Evolutionary conservation across 2,113 vertebrate genomes (phyloP), one percentile per base, ranked within the genome.

Genomic region (Microtus montanus): DNA sequence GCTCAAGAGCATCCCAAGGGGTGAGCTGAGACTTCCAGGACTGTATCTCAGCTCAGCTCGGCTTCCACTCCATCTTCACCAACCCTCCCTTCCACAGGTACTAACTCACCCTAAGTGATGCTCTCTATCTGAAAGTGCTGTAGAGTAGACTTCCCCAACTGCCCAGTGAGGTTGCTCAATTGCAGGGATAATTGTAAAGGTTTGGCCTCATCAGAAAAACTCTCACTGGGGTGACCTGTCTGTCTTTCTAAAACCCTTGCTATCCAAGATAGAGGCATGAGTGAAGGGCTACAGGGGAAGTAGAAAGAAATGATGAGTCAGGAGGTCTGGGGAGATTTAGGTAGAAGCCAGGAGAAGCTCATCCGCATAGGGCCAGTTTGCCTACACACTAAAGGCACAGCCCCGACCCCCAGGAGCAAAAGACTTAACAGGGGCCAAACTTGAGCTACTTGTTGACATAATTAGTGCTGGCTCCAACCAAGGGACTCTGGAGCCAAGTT

Each of bases 321-420:
- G 98, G 98, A 98, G 98, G 98, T 99, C 98, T 99, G 96, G 98
- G 98, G 99, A 99, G 98, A 98, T 99, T 98, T 98, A 99, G 99
- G 98, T 99, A 99, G 99, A 98, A 99, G 98, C 97, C 98, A 97
- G 98, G 99, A 99, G 99, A 98, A 98, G 98, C 97, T 98, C 97
- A 96, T 98, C 1, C 80, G 97, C 98, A 98, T 98, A 97, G 96
- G 95, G 96, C 98, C 98, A 94, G 26, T 97, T 97, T 98, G 98
- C 98, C 86, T 80, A 33, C 77, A 91, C 71, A 75, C 74, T 63
- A 61, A 92, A 86, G 83, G 90, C 95, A 89, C 97, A 92, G 94
- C 95, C 93, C 91, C 82, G 44, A 82, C 61, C 86, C 97, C 90
- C 95, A 96, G 93, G 93, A 97, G 95, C 24, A 3, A 93, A 89